Base-by-base conservation (phyloP, 2,888 invertebrate genomes). In the Drosophila siamana region DNA sequence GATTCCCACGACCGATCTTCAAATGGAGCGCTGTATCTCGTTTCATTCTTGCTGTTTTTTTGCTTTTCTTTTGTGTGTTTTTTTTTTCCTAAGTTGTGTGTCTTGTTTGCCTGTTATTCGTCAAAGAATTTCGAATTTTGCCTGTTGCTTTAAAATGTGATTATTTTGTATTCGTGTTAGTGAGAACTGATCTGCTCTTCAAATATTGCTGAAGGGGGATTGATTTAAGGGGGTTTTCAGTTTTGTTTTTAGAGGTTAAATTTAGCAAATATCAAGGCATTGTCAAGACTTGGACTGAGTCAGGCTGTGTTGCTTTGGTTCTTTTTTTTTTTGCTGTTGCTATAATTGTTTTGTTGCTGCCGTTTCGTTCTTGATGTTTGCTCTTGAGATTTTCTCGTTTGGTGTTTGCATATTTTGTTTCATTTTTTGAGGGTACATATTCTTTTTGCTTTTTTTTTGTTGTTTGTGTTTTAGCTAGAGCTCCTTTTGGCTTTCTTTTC, bases 21-120 rank as follows among this genome's bases (percentile, higher is more conserved):
- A 41, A 43, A 59, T 72, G 71, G 67, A 78, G 78, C 78, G 78
- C 72, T 72, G 82, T 78, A 66, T 16, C 51, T 60, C 43, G 48
- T 50, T 47, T 9, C 11, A 11, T 22, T 36, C 28, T 48, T 47
- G 30, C 28, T 48, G 11, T 28, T 15, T 3, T 24, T n/a, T n/a
- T n/a, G n/a, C n/a, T n/a, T 11, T 55, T 46, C 36, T n/a, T n/a
- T n/a, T n/a, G n/a, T n/a, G n/a, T 47, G 30, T 16, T 48, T 5
- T 28, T 15, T 3, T 24, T 11, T 55, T 46, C 36, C 38, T 51
- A 47, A 47, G 43, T 48, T 44, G 43, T 16, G 30, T 46, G 11
- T 61, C 44, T 54, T 47, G 40, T 33, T 33, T 70, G n/a, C 15
- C 26, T 40, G 40, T 28, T 22, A 33, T 16, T 52, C 51, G 48